Percentiles rank a stretch among this genome's conserved stretches.
phyloP scores from a whole-genome alignment of 2,888 invertebrate species.

The Leptarthrus brevirostris region DNA sequence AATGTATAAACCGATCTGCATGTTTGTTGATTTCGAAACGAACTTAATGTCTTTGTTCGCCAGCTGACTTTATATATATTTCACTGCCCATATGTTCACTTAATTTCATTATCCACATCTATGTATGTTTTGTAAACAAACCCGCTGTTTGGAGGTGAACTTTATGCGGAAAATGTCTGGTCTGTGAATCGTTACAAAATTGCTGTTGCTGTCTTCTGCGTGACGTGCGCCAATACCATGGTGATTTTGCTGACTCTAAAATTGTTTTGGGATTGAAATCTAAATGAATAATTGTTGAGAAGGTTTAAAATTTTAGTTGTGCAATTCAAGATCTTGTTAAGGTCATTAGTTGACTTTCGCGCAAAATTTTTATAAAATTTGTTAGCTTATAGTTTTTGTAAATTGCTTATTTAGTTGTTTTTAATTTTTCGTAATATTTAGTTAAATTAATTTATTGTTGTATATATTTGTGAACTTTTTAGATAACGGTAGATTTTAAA shows the following conservation, averaged over 20 bases:
- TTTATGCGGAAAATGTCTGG: slow-evolving; percentile 9
- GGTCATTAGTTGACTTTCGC: slow-evolving; percentile 7
- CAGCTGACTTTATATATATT: background rate
- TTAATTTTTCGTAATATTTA: too few relatives aligned
- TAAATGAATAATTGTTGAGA: background rate
- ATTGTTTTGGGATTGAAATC: background rate
- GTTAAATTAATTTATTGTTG: too few relatives aligned
- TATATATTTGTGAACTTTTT: too few relatives aligned
- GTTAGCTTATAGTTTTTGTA: too few relatives aligned
- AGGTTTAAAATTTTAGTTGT: background rate
- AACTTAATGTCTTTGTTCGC: slow-evolving; percentile 4
- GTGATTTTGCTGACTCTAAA: background rate
- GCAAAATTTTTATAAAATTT: too few relatives aligned
- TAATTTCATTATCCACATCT: background rate
- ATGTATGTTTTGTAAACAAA: slow-evolving; percentile 34
- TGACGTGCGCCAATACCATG: background rate
- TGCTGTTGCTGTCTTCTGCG: background rate
- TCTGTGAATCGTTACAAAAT: slow-evolving; percentile 10
- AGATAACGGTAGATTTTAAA: too few relatives aligned
- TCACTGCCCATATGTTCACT: background rate
- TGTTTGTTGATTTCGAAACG: slow-evolving; percentile 18
- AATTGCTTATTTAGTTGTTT: too few relatives aligned
- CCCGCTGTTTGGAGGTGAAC: slow-evolving; percentile 4
- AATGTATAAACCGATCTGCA: slow-evolving; percentile 26
- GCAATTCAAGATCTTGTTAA: background rate